Evolutionary conservation across 1,140 invertebrate species (phyloP), one percentile per base, ranked within the genome.

Genomic region (Dreissena rostriformis): DNA sequence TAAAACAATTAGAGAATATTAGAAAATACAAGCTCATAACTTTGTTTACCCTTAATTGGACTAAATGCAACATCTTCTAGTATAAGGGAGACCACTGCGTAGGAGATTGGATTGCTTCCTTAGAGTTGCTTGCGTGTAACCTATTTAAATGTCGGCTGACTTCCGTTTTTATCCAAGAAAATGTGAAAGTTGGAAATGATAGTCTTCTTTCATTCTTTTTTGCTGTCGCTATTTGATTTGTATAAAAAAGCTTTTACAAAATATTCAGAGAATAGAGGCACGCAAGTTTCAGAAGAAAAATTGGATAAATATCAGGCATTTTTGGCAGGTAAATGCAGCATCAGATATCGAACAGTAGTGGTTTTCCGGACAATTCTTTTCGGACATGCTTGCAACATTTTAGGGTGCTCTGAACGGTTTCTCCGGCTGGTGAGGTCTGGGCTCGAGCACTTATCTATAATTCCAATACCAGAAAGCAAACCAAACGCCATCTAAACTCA

Each of bases 131-230:
- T 39, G 39, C 8, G 39, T 39, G 39, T 39, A 39, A 39, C 39
- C 39, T 39, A 39, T 39, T 39, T 39, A 2, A 2, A 39, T 39
- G 2, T 39, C 39, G 39, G 39, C 39, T 39, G 2, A 39, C 8
- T 39, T 39, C 39, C 39, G 39, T 39, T 39, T 39, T 5, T 5
- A 39, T 39, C 4, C 39, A 39, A 39, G 39, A 61, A 61, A 61
- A 61, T 61, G 57, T 61, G 57, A 61, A 61, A 24, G 17, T 61
- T 61, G 57, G 77, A 79, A 70, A 79, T 79, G 77, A 79, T 79
- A 17, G 67, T 79, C 53, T 79, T 26, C 70, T 57, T 79, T 7
- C 77, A 79, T 57, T 71, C 57, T 39, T 49, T 77, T 19, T 66
- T 57, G 65, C 49, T 79, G 51, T n/a, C 51, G n/a, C 12, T 22